phyloP scores from a whole-genome alignment of 2,113 vertebrate species.

The Parus major region DNA sequence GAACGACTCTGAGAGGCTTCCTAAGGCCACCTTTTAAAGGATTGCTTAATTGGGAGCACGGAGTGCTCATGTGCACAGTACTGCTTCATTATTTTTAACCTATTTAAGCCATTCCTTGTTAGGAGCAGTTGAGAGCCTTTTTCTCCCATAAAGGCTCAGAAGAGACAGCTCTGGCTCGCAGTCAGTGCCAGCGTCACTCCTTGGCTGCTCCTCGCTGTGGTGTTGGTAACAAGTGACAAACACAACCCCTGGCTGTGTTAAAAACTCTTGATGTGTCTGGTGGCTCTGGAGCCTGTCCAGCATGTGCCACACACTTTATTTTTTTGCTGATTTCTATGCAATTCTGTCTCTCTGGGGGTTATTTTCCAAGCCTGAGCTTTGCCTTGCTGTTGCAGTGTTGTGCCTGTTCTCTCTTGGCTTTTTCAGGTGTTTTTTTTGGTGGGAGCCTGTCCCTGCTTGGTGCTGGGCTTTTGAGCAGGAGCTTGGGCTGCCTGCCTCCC shows the following conservation, averaged over 20 bases:
- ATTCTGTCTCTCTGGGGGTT: not conserved
- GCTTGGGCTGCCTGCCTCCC: not conserved
- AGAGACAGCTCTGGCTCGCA: not conserved
- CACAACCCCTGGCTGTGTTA: not conserved
- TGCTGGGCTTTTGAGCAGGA: not conserved
- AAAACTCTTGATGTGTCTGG: not conserved
- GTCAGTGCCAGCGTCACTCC: fast-evolving
- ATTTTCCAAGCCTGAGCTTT: not conserved
- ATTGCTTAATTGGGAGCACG: not conserved
- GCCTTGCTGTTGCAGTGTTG: not conserved
- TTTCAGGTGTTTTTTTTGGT: not conserved
- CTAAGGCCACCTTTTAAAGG: not conserved
- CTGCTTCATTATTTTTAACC: slow-evolving; percentile 15
- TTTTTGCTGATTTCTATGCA: not conserved
- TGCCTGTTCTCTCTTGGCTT: not conserved
- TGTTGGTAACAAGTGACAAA: not conserved
- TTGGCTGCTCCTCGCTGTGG: not conserved
- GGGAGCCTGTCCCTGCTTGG: not conserved
- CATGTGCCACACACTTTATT: not conserved
- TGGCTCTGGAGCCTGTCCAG: not conserved
- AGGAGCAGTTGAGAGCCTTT: not conserved
- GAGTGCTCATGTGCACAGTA: not conserved
- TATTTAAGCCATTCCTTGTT: not conserved
- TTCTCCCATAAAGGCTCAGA: not conserved
- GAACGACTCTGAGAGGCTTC: not conserved